Evolutionary conservation across 53 echinoderm and acorn worm species (phyloP), one percentile per base, ranked within the genome.

Genomic region (Luidia sarsii): DNA sequence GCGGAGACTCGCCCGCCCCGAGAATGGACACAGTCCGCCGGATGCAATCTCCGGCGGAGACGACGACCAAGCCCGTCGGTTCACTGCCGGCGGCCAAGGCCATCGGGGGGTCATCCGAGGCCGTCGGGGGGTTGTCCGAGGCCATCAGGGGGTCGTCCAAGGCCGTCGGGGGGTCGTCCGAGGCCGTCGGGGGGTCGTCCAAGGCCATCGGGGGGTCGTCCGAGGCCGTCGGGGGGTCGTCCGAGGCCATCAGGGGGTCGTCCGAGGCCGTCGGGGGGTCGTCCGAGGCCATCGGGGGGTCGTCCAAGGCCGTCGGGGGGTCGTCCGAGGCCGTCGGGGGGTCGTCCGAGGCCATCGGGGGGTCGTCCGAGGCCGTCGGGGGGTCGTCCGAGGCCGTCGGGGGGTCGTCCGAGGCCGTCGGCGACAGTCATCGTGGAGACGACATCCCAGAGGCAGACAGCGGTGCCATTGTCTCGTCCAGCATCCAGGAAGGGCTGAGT

Each of bases 401-500:
- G 24, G n/a, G 19, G 37, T 48, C 33, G 5, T 27, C 11, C 2
- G 37, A 65, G 36, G 14, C 51, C 15, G 60, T 35, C 7, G 43
- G 38, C 9, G 70, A 63, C 6, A 32, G 59, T 36, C 27, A 39
- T 27, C 36, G 61, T 57, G 55, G n/a, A n/a, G 48, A 39, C 2
- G 83, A 77, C 1, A 66, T 28, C 22, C 34, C 22, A 2, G 85
- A 65, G 5, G 45, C 62, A 7, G 70, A 83, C 33, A 79, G 49
- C 48, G 83, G 48, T 13, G 20, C 29, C 10, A 60, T 91, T 22
- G n/a, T n/a, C n/a, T 73, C 65, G 43, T 72, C 59, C 28, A 83
- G 84, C 34, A 91, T 91, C 38, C 83, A 88, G 30, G 91, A 91
- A 66, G 91, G 91, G n/a, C 70, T 91, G 3, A 70, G 50, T 29